Conservation (phyloP, 2,888 invertebrate genomes). For the Phyllotreta striolata region DNA sequence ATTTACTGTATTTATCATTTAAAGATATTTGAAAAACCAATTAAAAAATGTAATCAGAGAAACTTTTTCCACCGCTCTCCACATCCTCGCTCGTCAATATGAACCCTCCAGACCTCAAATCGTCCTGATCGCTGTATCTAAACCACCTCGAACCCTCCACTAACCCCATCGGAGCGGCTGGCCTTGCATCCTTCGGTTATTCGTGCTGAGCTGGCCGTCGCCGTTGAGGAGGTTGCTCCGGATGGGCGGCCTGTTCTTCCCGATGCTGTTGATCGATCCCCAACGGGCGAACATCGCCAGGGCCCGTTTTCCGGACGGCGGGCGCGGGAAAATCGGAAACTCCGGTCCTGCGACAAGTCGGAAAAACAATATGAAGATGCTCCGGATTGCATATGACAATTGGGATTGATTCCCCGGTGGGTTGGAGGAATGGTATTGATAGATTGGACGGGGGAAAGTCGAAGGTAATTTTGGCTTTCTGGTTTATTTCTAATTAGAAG, state of each 20-base stretch:
- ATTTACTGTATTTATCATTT: too few species aligned
- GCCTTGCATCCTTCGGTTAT: conserved; percentile 61
- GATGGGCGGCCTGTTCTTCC: conserved; percentile 58
- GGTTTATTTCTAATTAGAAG: too few species aligned
- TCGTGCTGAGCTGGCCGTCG: conserved; percentile 55
- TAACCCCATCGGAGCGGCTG: conserved; percentile 64
- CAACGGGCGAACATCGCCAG: conserved; percentile 61
- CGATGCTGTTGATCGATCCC: conserved; percentile 60
- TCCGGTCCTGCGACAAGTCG: conserved; percentile 36
- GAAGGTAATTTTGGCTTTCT: too few species aligned
- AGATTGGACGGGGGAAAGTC: too few species aligned
- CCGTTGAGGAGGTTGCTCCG: conserved; percentile 50
- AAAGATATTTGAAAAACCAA: background rate
- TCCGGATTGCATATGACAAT: too few species aligned
- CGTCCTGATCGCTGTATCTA: conserved; percentile 27
- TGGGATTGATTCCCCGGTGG: too few species aligned
- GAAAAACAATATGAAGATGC: background rate
- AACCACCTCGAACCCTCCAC: conserved; percentile 23
- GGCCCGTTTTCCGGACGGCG: conserved; percentile 56
- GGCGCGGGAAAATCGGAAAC: conserved; percentile 20
- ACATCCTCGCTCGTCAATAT: background rate
- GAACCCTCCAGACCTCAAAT: conserved; percentile 8
- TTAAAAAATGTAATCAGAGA: conserved; percentile 6
- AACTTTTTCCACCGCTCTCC: background rate
- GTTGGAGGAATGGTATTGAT: too few species aligned